Percentiles rank a stretch among this genome's conserved stretches.
These are phyloP conservation scores for Mastomys natalensis DNA, from an alignment of 2,113 vertebrate species.

Conservation along the genomic window DNA sequence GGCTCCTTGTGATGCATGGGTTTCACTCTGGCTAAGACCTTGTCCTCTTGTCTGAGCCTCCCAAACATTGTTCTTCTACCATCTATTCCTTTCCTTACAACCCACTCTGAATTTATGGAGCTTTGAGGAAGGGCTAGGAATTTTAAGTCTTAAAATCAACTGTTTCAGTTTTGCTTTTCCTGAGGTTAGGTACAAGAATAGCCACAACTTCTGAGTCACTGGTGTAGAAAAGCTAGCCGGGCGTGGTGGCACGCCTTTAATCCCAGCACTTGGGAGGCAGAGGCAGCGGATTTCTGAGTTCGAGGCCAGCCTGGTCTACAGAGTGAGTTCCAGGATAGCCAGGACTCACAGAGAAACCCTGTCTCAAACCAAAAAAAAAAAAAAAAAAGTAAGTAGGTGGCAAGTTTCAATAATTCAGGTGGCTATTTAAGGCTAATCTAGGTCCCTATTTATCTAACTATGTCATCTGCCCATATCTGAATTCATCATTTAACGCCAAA, in stretches of 20 bases:
- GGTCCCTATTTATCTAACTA: slow-evolving; percentile 1
- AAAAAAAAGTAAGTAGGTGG: no score
- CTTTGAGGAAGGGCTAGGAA: background rate
- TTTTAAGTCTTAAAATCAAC: slow-evolving; percentile 49
- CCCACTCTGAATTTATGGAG: slow-evolving; percentile 13
- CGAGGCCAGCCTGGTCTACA: no score
- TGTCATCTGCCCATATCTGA: slow-evolving; percentile 28
- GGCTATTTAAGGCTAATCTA: background rate
- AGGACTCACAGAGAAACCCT: no score
- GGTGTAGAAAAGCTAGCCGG: slow-evolving; percentile 44
- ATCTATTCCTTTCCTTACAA: background rate
- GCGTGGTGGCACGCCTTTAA: no score
- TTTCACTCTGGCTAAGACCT: background rate
- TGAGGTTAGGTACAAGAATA: background rate
- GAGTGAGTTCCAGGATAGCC: no score
- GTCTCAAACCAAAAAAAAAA: no score
- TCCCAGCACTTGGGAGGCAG: no score
- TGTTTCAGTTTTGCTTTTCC: slow-evolving; percentile 2
- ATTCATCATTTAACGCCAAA: background rate
- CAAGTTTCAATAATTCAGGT: no score
- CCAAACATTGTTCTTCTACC: background rate
- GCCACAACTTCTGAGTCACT: slow-evolving; percentile 18
- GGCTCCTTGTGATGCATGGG: background rate
- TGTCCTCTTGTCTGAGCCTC: background rate
- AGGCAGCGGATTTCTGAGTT: no score